Evolutionary conservation across 2,113 vertebrate genomes (phyloP), one percentile per base, ranked within the genome.

Genomic region (Aegotheles bennettii): DNA sequence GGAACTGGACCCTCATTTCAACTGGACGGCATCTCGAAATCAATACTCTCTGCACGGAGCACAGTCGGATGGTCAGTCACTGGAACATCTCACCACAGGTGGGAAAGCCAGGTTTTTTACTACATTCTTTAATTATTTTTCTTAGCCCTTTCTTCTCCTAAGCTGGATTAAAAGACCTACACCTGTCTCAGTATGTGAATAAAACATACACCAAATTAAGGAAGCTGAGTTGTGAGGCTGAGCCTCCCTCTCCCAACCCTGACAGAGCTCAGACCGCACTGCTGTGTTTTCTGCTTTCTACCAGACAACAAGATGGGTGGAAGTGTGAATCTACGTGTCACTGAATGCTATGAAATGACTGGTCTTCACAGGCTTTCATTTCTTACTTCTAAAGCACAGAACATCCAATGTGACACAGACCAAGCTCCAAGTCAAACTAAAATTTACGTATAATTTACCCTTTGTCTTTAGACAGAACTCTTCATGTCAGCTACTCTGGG

Each of bases 231-330:
- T 77, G 16, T 31, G 59, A 77, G 29, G 75, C 4, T 25, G 48
- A 48, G 6, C 16, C 16, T 21, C 12, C 28, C 12, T 54, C 47
- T 80, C 12, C 33, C 16, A 61, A 69, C 51, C 9, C 15, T 35
- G 43, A 38, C 1, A 47, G 48, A 23, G 14, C 28, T 70, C 54
- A 84, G 53, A 48, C 11, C 3, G 2, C 48, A 40, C 0, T 0
- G 14, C 79, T 84, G 5, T 33, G 15, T 38, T 80, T 89, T 71
- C 60, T 71, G 60, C 2, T 0, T n/a, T 67, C 16, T 38, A 73
- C 33, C 38, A 42, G 57, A 38, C 25, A 56, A 17, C 15, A 48
- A 61, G 64, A 79, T 5, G 35, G 53, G 26, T 71, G 33, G 26
- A 89, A 73, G 15, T 2, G 10, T 60, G 53, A 84, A n/a, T 38